phyloP scores from a whole-genome alignment of 2,797 vertebrate genomes.

The Halcyon smyrnensis region DNA sequence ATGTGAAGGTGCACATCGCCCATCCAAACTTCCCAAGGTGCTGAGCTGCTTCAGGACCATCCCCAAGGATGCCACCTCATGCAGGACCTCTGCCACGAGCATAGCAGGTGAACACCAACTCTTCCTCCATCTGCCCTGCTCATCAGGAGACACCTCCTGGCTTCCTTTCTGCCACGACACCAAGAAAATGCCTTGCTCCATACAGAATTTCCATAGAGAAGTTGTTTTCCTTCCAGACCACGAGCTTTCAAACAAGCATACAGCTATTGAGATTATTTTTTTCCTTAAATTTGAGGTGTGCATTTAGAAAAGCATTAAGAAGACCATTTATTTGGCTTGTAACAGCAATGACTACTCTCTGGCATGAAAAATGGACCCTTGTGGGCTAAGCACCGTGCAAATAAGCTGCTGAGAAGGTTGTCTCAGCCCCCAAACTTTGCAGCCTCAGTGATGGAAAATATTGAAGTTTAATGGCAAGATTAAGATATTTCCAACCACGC shows the following conservation, averaged over 20 bases:
- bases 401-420: neutral
- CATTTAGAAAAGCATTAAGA: conserved; percentile 25
- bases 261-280: neutral
- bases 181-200: neutral
- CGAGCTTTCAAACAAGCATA: neutral
- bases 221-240: neutral
- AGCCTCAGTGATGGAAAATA: neutral
- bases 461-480: conserved; percentile 20
- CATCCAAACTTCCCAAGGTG: neutral
- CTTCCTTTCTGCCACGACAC: neutral
- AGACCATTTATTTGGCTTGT: conserved; percentile 5
- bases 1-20: accelerated
- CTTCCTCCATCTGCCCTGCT: neutral
- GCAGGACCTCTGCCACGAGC: neutral
- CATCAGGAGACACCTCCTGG: neutral
- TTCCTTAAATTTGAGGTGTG: neutral
- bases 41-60: neutral
- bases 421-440: neutral
- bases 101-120: accelerated
- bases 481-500: conserved; percentile 29
- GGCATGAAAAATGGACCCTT: conserved; percentile 22
- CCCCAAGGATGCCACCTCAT: neutral
- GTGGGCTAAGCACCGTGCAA: neutral
- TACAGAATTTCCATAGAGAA: neutral
- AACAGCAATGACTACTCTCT: neutral